Conservation (phyloP, 2,797 vertebrate species). For the Chiroxiphia lanceolata region DNA sequence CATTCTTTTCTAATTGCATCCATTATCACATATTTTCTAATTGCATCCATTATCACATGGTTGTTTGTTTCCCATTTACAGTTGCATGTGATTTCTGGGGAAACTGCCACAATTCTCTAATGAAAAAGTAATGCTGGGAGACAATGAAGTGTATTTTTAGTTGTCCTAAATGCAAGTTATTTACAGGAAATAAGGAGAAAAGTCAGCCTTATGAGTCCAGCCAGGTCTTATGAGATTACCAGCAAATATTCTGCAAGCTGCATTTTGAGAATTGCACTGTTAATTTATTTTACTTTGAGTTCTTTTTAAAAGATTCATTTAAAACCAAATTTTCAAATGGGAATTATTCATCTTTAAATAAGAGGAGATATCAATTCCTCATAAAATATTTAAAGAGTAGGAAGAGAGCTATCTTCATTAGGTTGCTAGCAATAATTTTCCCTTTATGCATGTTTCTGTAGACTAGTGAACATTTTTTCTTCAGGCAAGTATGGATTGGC, state of each 20-base stretch:
- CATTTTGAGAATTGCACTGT: not conserved
- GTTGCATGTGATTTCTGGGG: not conserved
- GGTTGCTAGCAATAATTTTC: constrained; percentile 20
- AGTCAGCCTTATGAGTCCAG: not conserved
- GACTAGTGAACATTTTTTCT: not conserved
- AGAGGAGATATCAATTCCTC: constrained; percentile 12
- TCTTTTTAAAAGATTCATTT: constrained; percentile 13
- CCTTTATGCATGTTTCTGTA: constrained; percentile 1
- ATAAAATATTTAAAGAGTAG: constrained; percentile 43
- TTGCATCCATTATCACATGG: not conserved
- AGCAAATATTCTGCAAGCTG: constrained; percentile 14
- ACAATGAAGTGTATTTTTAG: not conserved
- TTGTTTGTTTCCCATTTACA: not conserved
- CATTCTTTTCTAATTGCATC: not conserved
- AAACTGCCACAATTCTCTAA: not conserved
- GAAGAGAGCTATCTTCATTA: constrained; percentile 27
- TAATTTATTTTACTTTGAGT: constrained; percentile 29
- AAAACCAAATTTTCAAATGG: constrained; percentile 29
- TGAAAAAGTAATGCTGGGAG: not conserved
- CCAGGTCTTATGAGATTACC: not conserved
- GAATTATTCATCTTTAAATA: constrained; percentile 37
- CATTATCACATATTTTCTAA: not conserved
- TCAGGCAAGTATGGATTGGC: not conserved
- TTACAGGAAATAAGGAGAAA: constrained; percentile 4
- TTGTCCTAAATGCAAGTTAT: constrained; percentile 1